Percentiles rank a stretch among this genome's conserved stretches.
phyloP scores from a whole-genome alignment of 2,797 vertebrate species.

The Bryconaethiops microstoma region DNA sequence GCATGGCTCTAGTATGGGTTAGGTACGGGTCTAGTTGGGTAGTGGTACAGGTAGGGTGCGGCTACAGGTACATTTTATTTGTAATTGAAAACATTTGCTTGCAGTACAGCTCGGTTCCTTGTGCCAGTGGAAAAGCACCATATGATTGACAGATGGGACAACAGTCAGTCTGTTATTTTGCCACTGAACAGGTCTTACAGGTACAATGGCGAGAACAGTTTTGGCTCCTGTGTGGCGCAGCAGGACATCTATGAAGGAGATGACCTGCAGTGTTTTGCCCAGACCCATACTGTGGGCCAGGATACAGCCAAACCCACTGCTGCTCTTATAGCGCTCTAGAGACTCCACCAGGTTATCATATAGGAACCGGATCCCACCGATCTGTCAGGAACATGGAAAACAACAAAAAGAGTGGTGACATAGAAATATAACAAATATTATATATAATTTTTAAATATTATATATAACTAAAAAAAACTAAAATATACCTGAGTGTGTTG shows the following conservation, averaged over 20 bases:
- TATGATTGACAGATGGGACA: too few relatives aligned
- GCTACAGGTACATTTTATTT: too few relatives aligned
- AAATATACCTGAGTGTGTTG: neutral
- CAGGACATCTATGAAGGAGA: constrained; percentile 96
- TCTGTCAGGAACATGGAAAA: constrained; percentile 69
- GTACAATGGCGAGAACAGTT: constrained; percentile 97
- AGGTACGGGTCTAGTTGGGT: too few relatives aligned
- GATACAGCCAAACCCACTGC: constrained; percentile 98
- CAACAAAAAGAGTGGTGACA: neutral
- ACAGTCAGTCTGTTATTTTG: too few relatives aligned
- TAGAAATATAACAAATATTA: too few relatives aligned
- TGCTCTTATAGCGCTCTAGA: constrained; percentile 93
- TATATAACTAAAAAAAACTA: too few relatives aligned
- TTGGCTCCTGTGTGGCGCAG: constrained; percentile 93
- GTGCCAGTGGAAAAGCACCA: too few relatives aligned
- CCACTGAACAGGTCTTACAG: constrained; percentile 78
- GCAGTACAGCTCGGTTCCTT: too few relatives aligned
- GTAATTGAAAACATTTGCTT: too few relatives aligned
- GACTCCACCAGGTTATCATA: constrained; percentile 99
- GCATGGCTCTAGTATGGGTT: too few relatives aligned
- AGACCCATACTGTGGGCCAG: constrained; percentile 99
- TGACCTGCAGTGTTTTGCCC: constrained; percentile 97
- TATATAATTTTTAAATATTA: too few relatives aligned
- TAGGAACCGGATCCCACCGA: constrained; percentile 97
- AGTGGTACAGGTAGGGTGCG: too few relatives aligned